Evolutionary conservation across 53 echinoderm and acorn worm species (phyloP), one percentile per base, ranked within the genome.

Genomic region (Hippasteria phrygiana): DNA sequence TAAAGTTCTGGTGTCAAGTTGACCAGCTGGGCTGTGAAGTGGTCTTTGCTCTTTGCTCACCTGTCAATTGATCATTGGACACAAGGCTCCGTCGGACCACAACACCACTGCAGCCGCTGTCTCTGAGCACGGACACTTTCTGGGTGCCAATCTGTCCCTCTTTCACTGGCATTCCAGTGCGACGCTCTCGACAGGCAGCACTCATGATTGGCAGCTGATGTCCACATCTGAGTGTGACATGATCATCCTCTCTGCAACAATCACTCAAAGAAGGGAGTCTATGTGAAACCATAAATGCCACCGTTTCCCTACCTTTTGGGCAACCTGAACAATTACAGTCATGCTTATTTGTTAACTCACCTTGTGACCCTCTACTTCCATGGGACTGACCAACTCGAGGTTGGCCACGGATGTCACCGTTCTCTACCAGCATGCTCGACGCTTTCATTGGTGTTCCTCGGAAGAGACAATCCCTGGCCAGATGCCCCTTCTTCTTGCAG

Each of bases 131-230:
- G 31, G 87, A 40, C 14, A 92, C 89, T 39, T 16, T 22, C 35
- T 77, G 77, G 33, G 11, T 34, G 5, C 50, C 88, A 13, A 88
- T 27, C n/a, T 27, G 55, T 5, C 88, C 88, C 55, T 20, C 46
- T 10, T 59, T 59, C 28, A 88, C 88, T 33, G 88, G 88, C 88
- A 88, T 74, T 36, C 76, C n/a, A 20, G 70, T 55, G 3, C 48
- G 43, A 62, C 55, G 74, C 29, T 75, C 62, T 48, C 62, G 48
- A 43, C 88, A 88, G 41, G 55, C 88, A 8, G 88, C 88, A 63
- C 59, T 88, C 88, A 88, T 88, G n/a, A 76, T 62, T 37, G 88
- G 78, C 10, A 88, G 17, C 35, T 78, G 70, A 80, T 69, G 67
- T 33, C 89, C 89, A 63, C 89, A 89, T 69, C 43, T 42, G 16